Evolutionary conservation across 2,797 vertebrate species (phyloP).

Genomic region (Scyliorhinus canicula): DNA sequence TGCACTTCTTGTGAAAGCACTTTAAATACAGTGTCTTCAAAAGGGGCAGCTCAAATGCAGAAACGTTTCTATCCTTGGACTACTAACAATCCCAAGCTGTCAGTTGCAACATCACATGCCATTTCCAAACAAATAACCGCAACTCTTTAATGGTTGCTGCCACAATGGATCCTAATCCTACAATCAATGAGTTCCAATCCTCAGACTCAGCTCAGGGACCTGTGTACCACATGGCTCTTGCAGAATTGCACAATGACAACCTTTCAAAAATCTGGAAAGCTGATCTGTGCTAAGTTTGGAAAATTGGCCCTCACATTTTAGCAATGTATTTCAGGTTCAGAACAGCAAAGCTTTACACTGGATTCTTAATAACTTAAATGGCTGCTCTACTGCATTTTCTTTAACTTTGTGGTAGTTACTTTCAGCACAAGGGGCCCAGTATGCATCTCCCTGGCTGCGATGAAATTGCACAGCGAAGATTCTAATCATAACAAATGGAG

Average conservation of each 20-base stretch:
- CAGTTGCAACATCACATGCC: not conserved
- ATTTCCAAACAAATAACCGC: not conserved
- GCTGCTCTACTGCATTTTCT: not conserved
- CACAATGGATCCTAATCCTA: not conserved
- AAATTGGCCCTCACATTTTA: not conserved
- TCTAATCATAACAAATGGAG: not conserved
- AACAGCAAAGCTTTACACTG: not conserved
- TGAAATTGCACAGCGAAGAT: not conserved
- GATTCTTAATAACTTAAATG: not conserved
- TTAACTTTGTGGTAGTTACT: not conserved
- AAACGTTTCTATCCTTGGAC: not conserved
- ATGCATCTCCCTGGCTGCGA: not conserved
- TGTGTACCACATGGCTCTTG: not conserved
- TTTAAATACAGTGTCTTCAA: not conserved
- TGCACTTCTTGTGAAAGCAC: not conserved
- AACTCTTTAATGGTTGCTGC: not conserved
- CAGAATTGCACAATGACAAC: not conserved
- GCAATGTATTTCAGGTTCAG: not conserved
- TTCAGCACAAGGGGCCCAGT: not conserved
- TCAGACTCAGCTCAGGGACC: not conserved
- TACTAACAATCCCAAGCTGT: not conserved
- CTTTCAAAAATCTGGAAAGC: not conserved
- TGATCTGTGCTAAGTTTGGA: not conserved
- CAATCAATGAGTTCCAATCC: not conserved
- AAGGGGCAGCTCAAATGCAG: not conserved